Evolutionary conservation across 2,797 vertebrate species (phyloP).

Genomic region (Cyprinodon diabolis): DNA sequence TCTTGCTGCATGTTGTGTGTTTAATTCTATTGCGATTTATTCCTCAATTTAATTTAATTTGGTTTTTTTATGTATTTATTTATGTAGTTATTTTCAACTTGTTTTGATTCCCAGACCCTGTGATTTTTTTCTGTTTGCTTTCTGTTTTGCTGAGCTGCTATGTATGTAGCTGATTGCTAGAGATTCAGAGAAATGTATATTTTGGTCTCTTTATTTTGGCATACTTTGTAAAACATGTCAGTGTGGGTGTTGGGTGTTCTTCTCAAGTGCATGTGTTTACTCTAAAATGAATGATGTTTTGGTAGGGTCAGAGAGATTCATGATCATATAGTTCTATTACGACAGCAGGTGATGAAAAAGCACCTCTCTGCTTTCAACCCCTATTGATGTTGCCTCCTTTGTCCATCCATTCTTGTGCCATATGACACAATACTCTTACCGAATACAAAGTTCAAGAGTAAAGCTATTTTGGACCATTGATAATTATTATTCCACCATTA

Average conservation of each 20-base stretch:
- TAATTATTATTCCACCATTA: constrained; percentile 23
- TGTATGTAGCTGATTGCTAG: constrained; percentile 14
- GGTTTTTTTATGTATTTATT: neutral
- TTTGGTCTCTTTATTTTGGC: neutral
- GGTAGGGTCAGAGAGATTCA: constrained; percentile 57
- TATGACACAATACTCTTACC: constrained; percentile 51
- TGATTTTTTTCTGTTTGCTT: constrained; percentile 13
- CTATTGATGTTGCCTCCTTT: constrained; percentile 53
- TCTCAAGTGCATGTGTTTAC: constrained; percentile 34
- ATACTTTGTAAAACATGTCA: too few species aligned
- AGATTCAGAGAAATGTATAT: constrained; percentile 31
- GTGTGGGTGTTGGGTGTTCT: constrained; percentile 14
- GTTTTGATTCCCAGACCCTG: constrained; percentile 18
- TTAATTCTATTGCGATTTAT: neutral
- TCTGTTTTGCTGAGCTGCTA: constrained; percentile 16
- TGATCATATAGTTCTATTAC: constrained; percentile 59
- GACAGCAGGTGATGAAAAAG: constrained; percentile 69
- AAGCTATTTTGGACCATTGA: constrained; percentile 8
- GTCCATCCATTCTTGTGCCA: constrained; percentile 57
- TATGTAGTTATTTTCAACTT: constrained; percentile 18
- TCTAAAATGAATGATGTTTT: constrained; percentile 46
- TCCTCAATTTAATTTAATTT: neutral
- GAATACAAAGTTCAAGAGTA: constrained; percentile 25
- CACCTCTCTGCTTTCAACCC: constrained; percentile 47
- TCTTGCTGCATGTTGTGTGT: neutral